A percentile compares a stretch with the other conserved stretches of the same genome.
These are phyloP conservation scores for Orchesellides sinensis DNA, from an alignment of 2,888 invertebrate species.

Conservation along the genomic window DNA sequence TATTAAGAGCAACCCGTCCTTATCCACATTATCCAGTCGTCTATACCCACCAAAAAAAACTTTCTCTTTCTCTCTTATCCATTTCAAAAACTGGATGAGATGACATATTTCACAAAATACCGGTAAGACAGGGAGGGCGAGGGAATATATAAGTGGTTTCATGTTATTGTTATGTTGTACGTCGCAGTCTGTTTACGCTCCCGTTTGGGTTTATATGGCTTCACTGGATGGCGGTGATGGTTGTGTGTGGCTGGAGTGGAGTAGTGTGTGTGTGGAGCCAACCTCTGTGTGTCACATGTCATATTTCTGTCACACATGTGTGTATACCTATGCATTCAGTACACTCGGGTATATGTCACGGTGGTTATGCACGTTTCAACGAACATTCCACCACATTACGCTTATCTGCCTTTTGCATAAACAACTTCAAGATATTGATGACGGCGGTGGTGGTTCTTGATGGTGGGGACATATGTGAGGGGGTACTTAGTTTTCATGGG, in stretches of 20 bases:
- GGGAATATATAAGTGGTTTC: slow-evolving; percentile 10
- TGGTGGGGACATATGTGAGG: neutral
- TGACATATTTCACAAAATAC: no score
- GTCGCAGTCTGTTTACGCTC: neutral
- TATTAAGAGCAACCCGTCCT: neutral
- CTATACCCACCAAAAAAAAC: neutral
- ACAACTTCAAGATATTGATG: neutral
- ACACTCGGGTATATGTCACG: neutral
- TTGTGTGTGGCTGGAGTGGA: neutral
- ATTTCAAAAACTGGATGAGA: slow-evolving; percentile 5
- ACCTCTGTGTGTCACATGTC: slow-evolving; percentile 48
- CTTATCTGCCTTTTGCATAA: neutral
- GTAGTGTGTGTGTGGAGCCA: neutral
- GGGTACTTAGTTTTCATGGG: slow-evolving; percentile 27
- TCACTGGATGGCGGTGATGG: neutral
- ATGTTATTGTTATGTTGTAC: slow-evolving; percentile 10
- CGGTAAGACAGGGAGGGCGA: neutral
- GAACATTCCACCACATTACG: neutral
- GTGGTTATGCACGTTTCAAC: neutral
- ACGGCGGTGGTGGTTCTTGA: neutral
- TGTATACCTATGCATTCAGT: neutral
- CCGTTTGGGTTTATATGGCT: neutral
- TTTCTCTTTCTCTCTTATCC: slow-evolving; percentile 4
- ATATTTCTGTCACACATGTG: slow-evolving; percentile 28
- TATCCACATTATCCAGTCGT: neutral